Conservation (phyloP, 1,140 invertebrate genomes). For the Batillaria attramentaria region DNA sequence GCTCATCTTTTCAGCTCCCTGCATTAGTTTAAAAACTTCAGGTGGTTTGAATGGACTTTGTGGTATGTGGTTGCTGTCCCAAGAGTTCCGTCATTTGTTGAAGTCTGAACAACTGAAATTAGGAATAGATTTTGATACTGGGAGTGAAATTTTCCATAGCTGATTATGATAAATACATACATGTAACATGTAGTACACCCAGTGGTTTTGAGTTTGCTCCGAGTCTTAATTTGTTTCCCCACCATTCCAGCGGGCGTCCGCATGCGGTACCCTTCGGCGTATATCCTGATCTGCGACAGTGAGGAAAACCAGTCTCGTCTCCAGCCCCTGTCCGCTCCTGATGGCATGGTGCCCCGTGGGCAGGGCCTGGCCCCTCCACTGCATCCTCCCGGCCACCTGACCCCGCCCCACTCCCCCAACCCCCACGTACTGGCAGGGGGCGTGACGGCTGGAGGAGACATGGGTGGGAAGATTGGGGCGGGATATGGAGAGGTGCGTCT, state of each 20-base stretch:
- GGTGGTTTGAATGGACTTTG: background rate
- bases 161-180: no score
- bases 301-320: slow-evolving; percentile 76
- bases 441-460: slow-evolving; percentile 15
- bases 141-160: no score
- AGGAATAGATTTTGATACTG: no score
- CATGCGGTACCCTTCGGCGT: slow-evolving; percentile 95
- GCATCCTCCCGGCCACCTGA: slow-evolving; percentile 45
- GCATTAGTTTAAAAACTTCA: background rate
- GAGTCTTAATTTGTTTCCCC: no score
- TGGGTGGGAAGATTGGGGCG: slow-evolving; percentile 21
- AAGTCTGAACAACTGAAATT: no score
- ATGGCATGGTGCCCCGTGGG: background rate
- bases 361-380: slow-evolving; percentile 9
- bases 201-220: no score
- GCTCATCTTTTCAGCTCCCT: background rate
- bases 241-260: slow-evolving; percentile 82
- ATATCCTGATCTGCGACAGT: slow-evolving; percentile 92
- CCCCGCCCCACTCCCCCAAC: slow-evolving; percentile 67
- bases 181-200: no score
- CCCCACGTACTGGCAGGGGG: slow-evolving; percentile 48
- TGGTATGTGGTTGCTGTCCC: no score
- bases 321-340: slow-evolving; percentile 28
- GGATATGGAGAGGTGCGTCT: slow-evolving; percentile 24
- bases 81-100: no score